Evolutionary conservation across 2,888 invertebrate species (phyloP).

Genomic region (Pandemis cinnamomeana): DNA sequence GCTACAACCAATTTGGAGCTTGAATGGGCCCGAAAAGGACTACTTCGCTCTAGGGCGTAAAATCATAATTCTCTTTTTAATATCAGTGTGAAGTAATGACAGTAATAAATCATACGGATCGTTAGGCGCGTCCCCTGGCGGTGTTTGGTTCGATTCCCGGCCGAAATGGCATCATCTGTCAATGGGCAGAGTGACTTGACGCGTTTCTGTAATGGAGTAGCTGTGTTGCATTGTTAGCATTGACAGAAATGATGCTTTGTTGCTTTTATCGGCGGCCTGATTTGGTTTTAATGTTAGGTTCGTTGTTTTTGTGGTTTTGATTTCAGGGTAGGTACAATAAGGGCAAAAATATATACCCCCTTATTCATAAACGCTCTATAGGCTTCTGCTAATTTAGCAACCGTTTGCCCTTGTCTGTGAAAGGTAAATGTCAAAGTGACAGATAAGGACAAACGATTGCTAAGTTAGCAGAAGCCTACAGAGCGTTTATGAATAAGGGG

Average conservation of each 20-base stretch:
- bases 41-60: constrained; percentile 38
- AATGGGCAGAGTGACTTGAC: constrained; percentile 81
- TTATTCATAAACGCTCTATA: too few species aligned
- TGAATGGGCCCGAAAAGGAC: constrained; percentile 41
- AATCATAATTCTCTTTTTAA: constrained; percentile 66
- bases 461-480: too few species aligned
- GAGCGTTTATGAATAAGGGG: too few species aligned
- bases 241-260: constrained; percentile 37
- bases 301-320: not conserved
- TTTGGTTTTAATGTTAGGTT: constrained; percentile 29
- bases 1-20: constrained; percentile 41
- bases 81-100: constrained; percentile 71
- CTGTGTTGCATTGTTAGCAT: constrained; percentile 64
- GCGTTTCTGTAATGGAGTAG: constrained; percentile 80
- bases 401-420: too few species aligned
- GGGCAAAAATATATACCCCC: too few species aligned
- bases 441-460: too few species aligned
- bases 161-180: constrained; percentile 84
- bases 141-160: constrained; percentile 80
- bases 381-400: too few species aligned
- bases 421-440: too few species aligned
- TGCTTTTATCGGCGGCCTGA: constrained; percentile 29
- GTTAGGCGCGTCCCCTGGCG: constrained; percentile 79
- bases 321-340: not conserved
- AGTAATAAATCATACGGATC: constrained; percentile 85